phyloP scores from a whole-genome alignment of 2,888 invertebrate species.

The Pocota personata region DNA sequence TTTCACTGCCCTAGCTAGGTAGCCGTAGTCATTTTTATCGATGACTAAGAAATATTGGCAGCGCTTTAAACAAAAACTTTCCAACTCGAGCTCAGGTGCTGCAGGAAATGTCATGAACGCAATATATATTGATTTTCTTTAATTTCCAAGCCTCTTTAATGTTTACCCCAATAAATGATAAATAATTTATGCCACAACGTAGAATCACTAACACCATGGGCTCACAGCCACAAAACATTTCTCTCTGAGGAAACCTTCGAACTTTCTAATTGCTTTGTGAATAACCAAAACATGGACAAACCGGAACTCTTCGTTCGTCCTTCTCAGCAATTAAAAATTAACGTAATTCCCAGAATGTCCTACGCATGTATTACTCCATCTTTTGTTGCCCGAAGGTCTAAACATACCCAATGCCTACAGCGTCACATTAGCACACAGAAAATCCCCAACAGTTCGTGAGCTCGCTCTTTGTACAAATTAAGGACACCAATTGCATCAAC shows the following conservation, averaged over 20 bases:
- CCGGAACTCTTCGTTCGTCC: constrained; percentile 9
- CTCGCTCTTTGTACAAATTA: constrained; percentile 43
- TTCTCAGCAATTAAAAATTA: constrained; percentile 56
- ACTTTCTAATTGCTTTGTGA: constrained; percentile 62
- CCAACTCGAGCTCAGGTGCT: too few relatives aligned
- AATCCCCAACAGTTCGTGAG: neutral
- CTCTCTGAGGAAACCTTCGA: constrained; percentile 23
- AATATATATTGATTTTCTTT: neutral
- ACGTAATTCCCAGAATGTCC: constrained; percentile 45
- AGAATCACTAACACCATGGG: constrained; percentile 10
- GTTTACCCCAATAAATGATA: neutral
- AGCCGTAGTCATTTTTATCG: too few relatives aligned
- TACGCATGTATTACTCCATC: constrained; percentile 33
- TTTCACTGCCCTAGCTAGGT: too few relatives aligned
- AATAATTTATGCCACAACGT: constrained; percentile 7
- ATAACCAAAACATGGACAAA: constrained; percentile 42
- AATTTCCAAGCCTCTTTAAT: neutral
- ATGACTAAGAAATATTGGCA: too few relatives aligned
- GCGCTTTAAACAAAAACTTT: too few relatives aligned
- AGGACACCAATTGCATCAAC: constrained; percentile 58
- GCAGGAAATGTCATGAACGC: too few relatives aligned
- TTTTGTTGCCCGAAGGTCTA: constrained; percentile 43
- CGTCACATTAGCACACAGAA: constrained; percentile 1
- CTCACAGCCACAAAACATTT: neutral
- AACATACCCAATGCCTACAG: constrained; percentile 29